Conservation (phyloP, 2,888 invertebrate species). For the Apomyelois bistriatella region DNA sequence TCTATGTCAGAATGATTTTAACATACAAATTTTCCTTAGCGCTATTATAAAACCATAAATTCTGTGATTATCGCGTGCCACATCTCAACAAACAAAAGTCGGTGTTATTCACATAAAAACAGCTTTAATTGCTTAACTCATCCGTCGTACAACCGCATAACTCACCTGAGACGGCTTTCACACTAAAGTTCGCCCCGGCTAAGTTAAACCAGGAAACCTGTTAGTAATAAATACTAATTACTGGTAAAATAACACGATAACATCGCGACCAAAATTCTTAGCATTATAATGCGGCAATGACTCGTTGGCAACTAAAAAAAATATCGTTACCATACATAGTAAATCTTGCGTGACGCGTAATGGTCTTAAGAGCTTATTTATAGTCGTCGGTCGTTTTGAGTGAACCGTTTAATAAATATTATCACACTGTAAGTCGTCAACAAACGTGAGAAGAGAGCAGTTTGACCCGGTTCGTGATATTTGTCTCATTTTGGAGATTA, state of each 20-base stretch:
- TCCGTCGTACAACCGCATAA: constrained; percentile 62
- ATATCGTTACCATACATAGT: constrained; percentile 62
- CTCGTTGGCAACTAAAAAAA: constrained; percentile 46
- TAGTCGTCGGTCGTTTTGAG: constrained; percentile 63
- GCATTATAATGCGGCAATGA: constrained; percentile 48
- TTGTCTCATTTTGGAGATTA: constrained; percentile 75
- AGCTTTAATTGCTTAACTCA: constrained; percentile 71
- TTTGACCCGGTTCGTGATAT: constrained; percentile 76
- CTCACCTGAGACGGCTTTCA: constrained; percentile 61
- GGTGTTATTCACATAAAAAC: constrained; percentile 57
- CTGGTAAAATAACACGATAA: constrained; percentile 74
- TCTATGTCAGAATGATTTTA: constrained; percentile 21
- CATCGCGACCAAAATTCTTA: constrained; percentile 65
- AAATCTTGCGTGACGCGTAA: constrained; percentile 76
- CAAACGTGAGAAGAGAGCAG: constrained; percentile 78
- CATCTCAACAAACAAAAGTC: constrained; percentile 59
- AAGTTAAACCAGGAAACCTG: constrained; percentile 42
- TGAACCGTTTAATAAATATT: constrained; percentile 78
- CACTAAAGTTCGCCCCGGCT: constrained; percentile 52
- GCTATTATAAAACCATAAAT: constrained; percentile 58
- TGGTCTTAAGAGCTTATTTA: constrained; percentile 72
- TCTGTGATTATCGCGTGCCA: constrained; percentile 53
- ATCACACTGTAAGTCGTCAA: constrained; percentile 76
- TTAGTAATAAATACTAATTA: constrained; percentile 77
- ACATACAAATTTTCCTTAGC: constrained; percentile 36